These are phyloP conservation scores for Accipiter fasciatus DNA, from an alignment of 2,797 vertebrate species.

Conservation along the genomic window DNA sequence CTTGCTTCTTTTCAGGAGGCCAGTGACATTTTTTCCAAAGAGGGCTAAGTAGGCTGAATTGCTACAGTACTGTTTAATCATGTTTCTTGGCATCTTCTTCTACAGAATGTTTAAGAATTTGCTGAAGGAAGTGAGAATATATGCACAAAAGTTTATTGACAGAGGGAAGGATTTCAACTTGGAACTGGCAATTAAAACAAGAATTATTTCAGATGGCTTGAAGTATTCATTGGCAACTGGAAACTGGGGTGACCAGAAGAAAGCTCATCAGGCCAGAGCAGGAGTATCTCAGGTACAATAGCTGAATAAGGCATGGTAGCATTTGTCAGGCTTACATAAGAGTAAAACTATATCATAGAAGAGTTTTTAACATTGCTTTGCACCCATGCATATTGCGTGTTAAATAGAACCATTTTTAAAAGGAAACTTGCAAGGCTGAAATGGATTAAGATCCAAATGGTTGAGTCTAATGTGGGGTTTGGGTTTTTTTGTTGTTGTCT, in stretches of 20 bases:
- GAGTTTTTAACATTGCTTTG: background rate
- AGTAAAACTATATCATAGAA: background rate
- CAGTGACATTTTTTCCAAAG: background rate
- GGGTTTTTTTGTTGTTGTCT: rapidly evolving
- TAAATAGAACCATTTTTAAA: background rate
- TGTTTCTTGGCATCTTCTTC: background rate
- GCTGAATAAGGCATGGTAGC: background rate
- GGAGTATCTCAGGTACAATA: slow-evolving; percentile 91
- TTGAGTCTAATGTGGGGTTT: background rate
- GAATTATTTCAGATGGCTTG: slow-evolving; percentile 96
- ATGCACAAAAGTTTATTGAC: slow-evolving; percentile 98
- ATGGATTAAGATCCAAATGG: background rate
- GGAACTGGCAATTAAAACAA: slow-evolving; percentile 96
- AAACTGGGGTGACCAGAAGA: slow-evolving; percentile 99
- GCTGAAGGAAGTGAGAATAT: slow-evolving; percentile 96
- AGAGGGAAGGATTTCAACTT: slow-evolving; percentile 97
- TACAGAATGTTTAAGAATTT: slow-evolving; percentile 98
- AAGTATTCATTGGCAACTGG: slow-evolving; percentile 97
- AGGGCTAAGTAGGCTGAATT: background rate
- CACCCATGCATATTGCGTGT: background rate
- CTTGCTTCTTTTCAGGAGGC: background rate
- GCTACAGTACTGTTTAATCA: background rate
- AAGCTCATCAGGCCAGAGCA: slow-evolving; percentile 96
- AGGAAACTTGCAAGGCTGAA: background rate
- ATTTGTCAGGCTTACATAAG: background rate